Percentiles rank a stretch among this genome's conserved stretches.
Evolutionary conservation across 37 sponge, comb jelly and placozoan genomes (phyloP).

Genomic region (Axinella damicornis): DNA sequence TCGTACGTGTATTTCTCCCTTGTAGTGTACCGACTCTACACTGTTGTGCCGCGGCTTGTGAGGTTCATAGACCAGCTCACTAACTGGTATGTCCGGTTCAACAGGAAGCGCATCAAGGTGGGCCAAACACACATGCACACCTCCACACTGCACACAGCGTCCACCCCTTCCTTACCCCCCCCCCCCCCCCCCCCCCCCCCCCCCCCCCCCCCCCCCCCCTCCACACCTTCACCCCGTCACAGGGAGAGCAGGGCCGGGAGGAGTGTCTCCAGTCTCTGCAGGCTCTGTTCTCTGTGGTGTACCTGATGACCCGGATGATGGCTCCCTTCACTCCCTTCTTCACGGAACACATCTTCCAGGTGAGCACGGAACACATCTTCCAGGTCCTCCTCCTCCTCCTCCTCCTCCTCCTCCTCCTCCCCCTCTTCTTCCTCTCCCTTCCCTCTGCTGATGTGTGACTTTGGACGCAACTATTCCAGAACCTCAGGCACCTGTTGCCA

Average conservation of each 20-base stretch:
- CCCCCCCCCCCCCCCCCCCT: neutral
- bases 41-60: constrained; percentile 93
- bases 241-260: constrained; percentile 80
- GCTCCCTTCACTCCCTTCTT: constrained; percentile 99
- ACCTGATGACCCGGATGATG: constrained; percentile 92
- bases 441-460: neutral
- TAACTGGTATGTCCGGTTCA: constrained; percentile 98
- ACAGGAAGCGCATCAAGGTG: constrained; percentile 94
- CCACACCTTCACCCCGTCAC: neutral
- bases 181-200: too few species aligned
- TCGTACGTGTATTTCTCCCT: too few species aligned
- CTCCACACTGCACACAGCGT: too few species aligned
- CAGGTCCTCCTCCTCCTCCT: neutral
- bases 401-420: neutral
- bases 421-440: neutral
- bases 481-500: constrained; percentile 62
- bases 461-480: constrained; percentile 37
- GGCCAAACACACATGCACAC: neutral
- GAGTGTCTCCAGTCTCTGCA: constrained; percentile 81
- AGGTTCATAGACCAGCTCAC: constrained; percentile 94
- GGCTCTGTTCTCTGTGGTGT: constrained; percentile 86
- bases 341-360: constrained; percentile 83
- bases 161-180: too few species aligned
- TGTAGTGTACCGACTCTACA: constrained; percentile 96
- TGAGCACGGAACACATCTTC: constrained; percentile 92